phyloP scores from a whole-genome alignment of 2,113 vertebrate species.

The Felis catus region F.catus_Fca126_mat1.0 CM031411.1:89891001-89891500 shows the following conservation, averaged over 20 bases:
- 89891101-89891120: background rate
- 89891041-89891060: background rate
- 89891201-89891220: constrained; percentile 40
- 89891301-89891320: background rate
- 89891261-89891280: background rate
- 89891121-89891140: constrained; percentile 24
- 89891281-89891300: background rate
- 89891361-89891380: constrained; percentile 10
- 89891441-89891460: constrained; percentile 37
- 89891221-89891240: constrained; percentile 50
- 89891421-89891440: background rate
- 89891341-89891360: background rate
- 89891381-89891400: background rate
- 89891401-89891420: background rate
- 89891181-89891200: constrained; percentile 65
- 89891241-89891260: constrained; percentile 48
- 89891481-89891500: constrained; percentile 49
- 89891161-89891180: constrained; percentile 62
- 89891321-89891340: background rate
- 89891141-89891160: constrained; percentile 12
- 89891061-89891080: constrained; percentile 46
- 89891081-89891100: background rate
- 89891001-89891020: background rate
- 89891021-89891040: background rate
- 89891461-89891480: constrained; percentile 13